Conservation (phyloP, 2,888 invertebrate genomes). For the Drosophila sordidapex region DNA sequence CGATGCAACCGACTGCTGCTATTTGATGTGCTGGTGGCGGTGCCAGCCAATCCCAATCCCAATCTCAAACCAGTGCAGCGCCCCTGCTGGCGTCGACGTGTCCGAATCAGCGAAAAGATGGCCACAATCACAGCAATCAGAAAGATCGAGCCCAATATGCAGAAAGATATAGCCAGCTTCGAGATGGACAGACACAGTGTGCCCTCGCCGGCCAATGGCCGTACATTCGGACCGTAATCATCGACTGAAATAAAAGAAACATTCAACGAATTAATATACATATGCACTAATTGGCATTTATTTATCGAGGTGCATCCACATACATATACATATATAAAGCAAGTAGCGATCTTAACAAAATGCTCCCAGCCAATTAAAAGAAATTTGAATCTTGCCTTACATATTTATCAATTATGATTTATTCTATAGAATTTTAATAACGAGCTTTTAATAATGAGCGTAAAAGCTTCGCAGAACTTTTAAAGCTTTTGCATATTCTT, state of each 20-base stretch:
- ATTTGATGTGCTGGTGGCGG: constrained; percentile 63
- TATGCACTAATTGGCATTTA: neutral
- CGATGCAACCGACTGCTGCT: constrained; percentile 76
- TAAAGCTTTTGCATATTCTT: neutral
- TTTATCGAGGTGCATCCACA: neutral
- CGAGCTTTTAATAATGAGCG: neutral
- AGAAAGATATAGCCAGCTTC: constrained; percentile 91
- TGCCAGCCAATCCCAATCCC: constrained; percentile 44
- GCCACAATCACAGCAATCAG: constrained; percentile 90
- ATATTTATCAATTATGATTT: neutral
- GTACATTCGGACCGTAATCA: constrained; percentile 81
- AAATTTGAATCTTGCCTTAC: neutral
- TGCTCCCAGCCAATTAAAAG: neutral
- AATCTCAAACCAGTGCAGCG: constrained; percentile 37
- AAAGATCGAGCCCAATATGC: constrained; percentile 90
- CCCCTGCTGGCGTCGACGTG: constrained; percentile 84
- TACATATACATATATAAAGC: neutral
- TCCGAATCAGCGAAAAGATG: constrained; percentile 88
- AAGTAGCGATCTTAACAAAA: neutral
- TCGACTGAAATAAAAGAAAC: constrained; percentile 73
- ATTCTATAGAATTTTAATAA: neutral
- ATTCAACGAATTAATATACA: neutral
- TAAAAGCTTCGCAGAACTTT: neutral
- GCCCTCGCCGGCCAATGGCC: constrained; percentile 80
- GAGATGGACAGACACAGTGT: constrained; percentile 90